phyloP scores from a whole-genome alignment of 2,888 invertebrate genomes.

The Nephrotoma guestfalica region DNA sequence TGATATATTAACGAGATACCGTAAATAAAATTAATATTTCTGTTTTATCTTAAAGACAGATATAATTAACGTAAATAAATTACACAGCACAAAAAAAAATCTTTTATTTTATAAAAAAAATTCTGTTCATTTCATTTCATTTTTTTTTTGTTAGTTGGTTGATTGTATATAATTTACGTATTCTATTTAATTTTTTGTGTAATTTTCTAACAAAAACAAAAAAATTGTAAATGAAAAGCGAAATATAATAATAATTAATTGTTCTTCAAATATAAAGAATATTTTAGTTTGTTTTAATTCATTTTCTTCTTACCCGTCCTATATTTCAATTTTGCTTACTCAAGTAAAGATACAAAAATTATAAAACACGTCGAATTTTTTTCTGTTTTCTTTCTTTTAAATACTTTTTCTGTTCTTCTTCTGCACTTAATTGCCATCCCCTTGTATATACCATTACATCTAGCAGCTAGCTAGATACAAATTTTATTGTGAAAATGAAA shows the following conservation, averaged over 20 bases:
- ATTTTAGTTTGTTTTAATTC: not conserved
- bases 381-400: not conserved
- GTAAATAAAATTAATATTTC: not conserved
- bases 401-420: not conserved
- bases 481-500: not conserved
- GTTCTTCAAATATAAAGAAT: not conserved
- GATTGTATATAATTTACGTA: not conserved
- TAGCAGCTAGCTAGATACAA: not conserved
- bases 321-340: not conserved
- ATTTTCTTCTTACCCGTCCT: not conserved
- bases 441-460: not conserved
- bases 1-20: not conserved
- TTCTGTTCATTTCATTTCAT: not conserved
- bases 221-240: not conserved
- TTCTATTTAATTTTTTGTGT: not conserved
- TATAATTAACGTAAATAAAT: not conserved
- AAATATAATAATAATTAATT: not conserved
- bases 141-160: not conserved
- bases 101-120: not conserved
- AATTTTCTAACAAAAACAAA: not conserved
- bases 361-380: not conserved
- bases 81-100: not conserved
- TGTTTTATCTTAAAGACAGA: not conserved
- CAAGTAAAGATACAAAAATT: not conserved
- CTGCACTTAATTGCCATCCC: not conserved